Conservation (phyloP, 2,797 vertebrate species). For the Toxotes lorentzi region DNA sequence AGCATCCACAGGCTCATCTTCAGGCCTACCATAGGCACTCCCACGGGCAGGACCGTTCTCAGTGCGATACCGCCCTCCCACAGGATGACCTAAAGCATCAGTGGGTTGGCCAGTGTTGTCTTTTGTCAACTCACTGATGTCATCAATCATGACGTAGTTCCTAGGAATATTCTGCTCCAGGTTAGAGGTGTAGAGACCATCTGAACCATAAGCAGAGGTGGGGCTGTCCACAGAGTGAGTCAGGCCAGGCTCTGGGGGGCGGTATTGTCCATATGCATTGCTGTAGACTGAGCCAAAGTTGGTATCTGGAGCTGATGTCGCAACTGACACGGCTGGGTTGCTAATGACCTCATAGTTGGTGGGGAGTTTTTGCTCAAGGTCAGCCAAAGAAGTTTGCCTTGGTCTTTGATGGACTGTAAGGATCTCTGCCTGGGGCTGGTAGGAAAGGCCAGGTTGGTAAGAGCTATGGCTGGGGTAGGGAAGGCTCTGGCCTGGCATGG, state of each 20-base stretch:
- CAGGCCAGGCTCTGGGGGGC: slow-evolving; percentile 85
- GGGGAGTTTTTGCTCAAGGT: slow-evolving; percentile 96
- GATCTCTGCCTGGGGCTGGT: slow-evolving; percentile 88
- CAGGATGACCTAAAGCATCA: slow-evolving; percentile 82
- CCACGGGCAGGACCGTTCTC: slow-evolving; percentile 87
- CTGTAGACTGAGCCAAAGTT: slow-evolving; percentile 86
- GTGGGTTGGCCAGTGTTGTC: slow-evolving; percentile 85
- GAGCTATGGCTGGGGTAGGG: slow-evolving; percentile 86
- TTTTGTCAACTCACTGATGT: slow-evolving; percentile 99
- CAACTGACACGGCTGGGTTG: slow-evolving; percentile 88
- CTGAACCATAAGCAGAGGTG: slow-evolving; percentile 89
- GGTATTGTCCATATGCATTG: slow-evolving; percentile 91
- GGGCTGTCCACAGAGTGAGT: slow-evolving; percentile 88
- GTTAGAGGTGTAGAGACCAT: slow-evolving; percentile 92
- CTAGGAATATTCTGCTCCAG: slow-evolving; percentile 97
- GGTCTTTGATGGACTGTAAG: slow-evolving; percentile 91
- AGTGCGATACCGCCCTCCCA: slow-evolving; percentile 84
- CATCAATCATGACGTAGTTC: slow-evolving; percentile 99
- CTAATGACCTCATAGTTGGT: slow-evolving; percentile 97
- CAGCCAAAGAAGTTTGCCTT: slow-evolving; percentile 94
- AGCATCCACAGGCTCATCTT: slow-evolving; percentile 92
- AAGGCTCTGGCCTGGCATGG: slow-evolving; percentile 88
- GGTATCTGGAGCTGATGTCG: slow-evolving; percentile 88
- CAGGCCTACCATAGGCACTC: slow-evolving; percentile 85
- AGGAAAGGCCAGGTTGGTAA: slow-evolving; percentile 85